Evolutionary conservation across 2,888 invertebrate species (phyloP).

Genomic region (Drosophila macrothrix): DNA sequence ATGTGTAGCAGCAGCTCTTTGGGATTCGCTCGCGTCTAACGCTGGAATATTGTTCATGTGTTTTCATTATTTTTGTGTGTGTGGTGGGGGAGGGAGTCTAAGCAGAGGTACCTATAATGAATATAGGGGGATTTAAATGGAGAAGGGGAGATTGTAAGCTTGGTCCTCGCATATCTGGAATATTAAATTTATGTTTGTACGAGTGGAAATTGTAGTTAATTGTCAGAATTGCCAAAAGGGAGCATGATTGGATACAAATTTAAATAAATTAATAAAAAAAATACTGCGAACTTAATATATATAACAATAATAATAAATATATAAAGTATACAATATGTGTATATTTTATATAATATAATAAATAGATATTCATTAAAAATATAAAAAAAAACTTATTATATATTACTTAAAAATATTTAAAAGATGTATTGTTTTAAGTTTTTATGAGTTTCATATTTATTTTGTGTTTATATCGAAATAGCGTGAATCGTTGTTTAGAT

Average conservation of each 20-base stretch:
- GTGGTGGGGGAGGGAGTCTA: background rate
- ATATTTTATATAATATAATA: background rate
- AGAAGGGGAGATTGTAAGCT: background rate
- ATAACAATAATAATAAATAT: background rate
- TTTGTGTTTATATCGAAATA: background rate
- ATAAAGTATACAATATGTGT: background rate
- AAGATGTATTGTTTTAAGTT: background rate
- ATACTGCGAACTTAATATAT: background rate
- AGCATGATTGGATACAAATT: background rate
- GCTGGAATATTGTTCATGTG: slow-evolving; percentile 42
- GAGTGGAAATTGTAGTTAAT: slow-evolving; percentile 40
- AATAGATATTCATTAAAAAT: background rate
- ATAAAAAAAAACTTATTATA: too few species aligned
- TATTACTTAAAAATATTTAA: too few species aligned
- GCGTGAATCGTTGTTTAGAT: background rate
- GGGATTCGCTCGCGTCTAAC: slow-evolving; percentile 22
- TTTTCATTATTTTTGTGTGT: slow-evolving; percentile 44
- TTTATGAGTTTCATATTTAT: background rate
- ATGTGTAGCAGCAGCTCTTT: slow-evolving; percentile 18
- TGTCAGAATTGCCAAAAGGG: slow-evolving; percentile 17
- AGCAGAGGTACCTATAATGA: slow-evolving; percentile 1
- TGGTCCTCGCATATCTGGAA: slow-evolving; percentile 20
- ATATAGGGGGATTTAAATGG: background rate
- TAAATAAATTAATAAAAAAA: background rate
- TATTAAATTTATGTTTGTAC: slow-evolving; percentile 30